A percentile compares a stretch with the other conserved stretches of the same genome.
These are phyloP conservation scores for Mimumesa dahlbomi DNA, from an alignment of 2,888 invertebrate species.

Conservation along the genomic window DNA sequence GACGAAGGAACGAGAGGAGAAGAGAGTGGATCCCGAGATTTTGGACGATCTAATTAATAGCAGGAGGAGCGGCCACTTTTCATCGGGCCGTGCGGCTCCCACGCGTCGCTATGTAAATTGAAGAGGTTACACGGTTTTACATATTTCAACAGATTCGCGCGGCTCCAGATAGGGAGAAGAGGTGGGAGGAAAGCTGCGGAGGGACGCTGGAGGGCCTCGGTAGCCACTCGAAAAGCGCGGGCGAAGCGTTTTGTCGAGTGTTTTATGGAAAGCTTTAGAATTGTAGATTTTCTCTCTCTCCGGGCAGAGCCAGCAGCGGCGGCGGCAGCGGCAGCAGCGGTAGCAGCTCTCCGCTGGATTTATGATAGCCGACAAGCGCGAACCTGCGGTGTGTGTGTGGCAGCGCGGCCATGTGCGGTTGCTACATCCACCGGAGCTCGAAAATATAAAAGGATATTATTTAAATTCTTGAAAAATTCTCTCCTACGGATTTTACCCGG, in stretches of 20 bases:
- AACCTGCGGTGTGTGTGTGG: no score
- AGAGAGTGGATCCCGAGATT: conserved; percentile 42
- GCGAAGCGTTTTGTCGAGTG: conserved; percentile 79
- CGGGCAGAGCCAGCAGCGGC: no score
- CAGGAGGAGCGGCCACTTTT: conserved; percentile 67
- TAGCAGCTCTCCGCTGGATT: conserved; percentile 60
- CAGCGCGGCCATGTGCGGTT: conserved; percentile 23
- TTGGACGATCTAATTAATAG: conserved; percentile 51
- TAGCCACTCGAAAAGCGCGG: conserved; percentile 79
- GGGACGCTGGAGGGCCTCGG: conserved; percentile 53
- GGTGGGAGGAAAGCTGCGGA: conserved; percentile 34
- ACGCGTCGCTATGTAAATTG: conserved; percentile 77
- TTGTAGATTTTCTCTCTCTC: conserved; percentile 77
- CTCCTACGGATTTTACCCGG: background rate
- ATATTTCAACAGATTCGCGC: conserved; percentile 78
- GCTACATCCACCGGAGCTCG: conserved; percentile 52
- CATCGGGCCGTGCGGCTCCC: conserved; percentile 59
- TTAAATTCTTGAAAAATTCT: conserved; percentile 67
- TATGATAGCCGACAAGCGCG: conserved; percentile 61
- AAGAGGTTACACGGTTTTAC: conserved; percentile 80
- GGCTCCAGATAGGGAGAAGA: conserved; percentile 23
- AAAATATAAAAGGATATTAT: conserved; percentile 71
- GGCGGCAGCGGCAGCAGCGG: no score
- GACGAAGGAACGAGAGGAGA: background rate
- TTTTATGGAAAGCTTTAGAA: conserved; percentile 80